These are phyloP conservation scores for Colius striatus DNA, from an alignment of 2,113 vertebrate species.

Conservation along the genomic window DNA sequence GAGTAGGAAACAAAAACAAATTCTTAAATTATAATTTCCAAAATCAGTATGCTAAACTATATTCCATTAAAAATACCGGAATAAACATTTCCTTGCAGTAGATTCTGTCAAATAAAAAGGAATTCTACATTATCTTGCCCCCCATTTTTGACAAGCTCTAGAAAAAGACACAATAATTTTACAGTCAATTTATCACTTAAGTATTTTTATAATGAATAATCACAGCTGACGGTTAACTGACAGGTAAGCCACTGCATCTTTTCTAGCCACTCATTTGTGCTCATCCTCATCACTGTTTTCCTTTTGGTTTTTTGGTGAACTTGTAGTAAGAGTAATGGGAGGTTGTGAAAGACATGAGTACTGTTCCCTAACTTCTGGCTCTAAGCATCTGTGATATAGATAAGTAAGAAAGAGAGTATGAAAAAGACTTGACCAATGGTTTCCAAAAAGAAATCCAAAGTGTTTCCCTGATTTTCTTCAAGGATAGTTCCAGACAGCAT, in stretches of 20 bases:
- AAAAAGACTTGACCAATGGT: not conserved
- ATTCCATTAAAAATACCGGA: not conserved
- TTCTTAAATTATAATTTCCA: not conserved
- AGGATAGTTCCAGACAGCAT: not conserved
- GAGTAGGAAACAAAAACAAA: not conserved
- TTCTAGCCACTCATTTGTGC: not conserved
- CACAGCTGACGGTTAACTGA: not conserved
- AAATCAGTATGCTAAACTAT: not conserved
- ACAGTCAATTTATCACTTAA: slow-evolving; percentile 8
- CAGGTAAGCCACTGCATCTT: not conserved
- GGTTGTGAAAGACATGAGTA: not conserved
- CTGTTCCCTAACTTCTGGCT: not conserved
- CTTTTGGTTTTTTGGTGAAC: not conserved
- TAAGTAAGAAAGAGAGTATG: not conserved
- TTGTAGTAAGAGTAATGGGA: not conserved
- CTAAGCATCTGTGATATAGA: not conserved
- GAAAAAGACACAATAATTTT: slow-evolving; percentile 24
- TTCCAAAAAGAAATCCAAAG: not conserved
- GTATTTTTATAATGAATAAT: not conserved
- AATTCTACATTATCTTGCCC: not conserved
- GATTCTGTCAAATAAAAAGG: not conserved
- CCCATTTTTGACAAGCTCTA: slow-evolving; percentile 4
- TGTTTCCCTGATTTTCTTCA: not conserved
- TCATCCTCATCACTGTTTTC: not conserved
- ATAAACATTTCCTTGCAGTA: not conserved